Evolutionary conservation across 2,797 vertebrate genomes (phyloP), one percentile per base, ranked within the genome.

Genomic region (Trachurus trachurus): DNA sequence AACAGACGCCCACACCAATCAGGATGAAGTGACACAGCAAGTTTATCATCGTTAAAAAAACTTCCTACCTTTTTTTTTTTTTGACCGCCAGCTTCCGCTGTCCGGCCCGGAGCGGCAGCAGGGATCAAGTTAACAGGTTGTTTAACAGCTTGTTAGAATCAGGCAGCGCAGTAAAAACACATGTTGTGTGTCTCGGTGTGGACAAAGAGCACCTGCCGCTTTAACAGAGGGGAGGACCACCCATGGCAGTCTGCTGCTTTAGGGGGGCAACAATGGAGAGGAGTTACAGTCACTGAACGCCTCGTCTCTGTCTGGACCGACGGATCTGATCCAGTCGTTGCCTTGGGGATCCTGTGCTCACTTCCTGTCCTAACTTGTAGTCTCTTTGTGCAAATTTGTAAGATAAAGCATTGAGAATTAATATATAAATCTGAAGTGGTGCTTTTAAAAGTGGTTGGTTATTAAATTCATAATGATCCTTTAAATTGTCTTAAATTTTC

Each of bases 61-160:
- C 78, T 2, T 89, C 94, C 90, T 94, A 93, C 31, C 5, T 34
- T 6, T 34, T 34, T 34, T 34, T 34, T 34, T 94, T 81, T 81
- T 80, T 49, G 71, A 50, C 9, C 10, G 40, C 10, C 69, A 56
- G 76, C 90, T 86, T 87, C 89, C 72, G 80, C 71, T 66, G 83
- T 91, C 92, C 94, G 52, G 66, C 82, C 68, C 49, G 84, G 67
- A 82, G 86, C 5, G 89, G 89, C 91, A 90, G 11, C 4, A 77
- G 82, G 81, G 71, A 82, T 76, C 85, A 85, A 92, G 84, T 91
- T 89, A 90, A 92, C 81, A 91, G 72, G 70, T 83, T 76, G 85
- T 92, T 91, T 83, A 92, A 88, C 73, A 87, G 72, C 71, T 87
- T 74, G 82, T 90, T 90, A 63, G 86, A 92, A 77, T 52, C 67